Evolutionary conservation across 2,888 invertebrate genomes (phyloP), one percentile per base, ranked within the genome.

Genomic region (Stenodema calcarata): DNA sequence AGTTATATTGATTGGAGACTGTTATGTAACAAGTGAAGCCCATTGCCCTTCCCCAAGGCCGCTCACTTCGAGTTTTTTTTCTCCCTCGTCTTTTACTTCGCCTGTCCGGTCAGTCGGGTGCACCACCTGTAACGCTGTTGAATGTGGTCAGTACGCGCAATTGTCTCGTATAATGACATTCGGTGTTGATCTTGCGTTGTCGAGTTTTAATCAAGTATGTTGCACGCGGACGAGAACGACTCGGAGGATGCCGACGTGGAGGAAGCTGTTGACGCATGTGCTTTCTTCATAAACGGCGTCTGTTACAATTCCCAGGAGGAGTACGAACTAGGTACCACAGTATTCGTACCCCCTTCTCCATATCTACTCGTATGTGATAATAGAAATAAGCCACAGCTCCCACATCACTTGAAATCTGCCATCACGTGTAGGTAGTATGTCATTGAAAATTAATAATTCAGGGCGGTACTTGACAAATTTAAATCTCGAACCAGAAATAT

Each of bases 31-130:
- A 35, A 41, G 69, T 62, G 69, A 82, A 82, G 82, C 82, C 82
- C 82, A 62, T 82, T 42, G 82, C 82, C 82, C 82, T 82, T 82
- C 42, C 35, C 82, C 82, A 82, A 82, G 82, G 82, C 54, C 82
- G 82, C 62, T 82, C 82, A 47, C 80, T 30, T 54, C 54, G n/a
- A 16, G 73, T 11, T 9, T 30, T 73, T 80, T 80, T 47, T 79
- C 23, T 47, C n/a, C 35, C 35, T n/a, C 79, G 23, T 44, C 47
- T 47, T 11, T 28, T 16, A 35, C 30, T 76, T 35, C 30, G 9
- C 76, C 73, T 16, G 30, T 14, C 35, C n/a, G 73, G 73, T 41
- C 73, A 73, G 73, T 73, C 18, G 73, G 54, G 35, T 16, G 41
- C 41, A 28, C 73, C 73, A 73, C 73, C 73, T 73, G 73, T 35